Percentiles rank a stretch among this genome's conserved stretches.
phyloP scores from a whole-genome alignment of 2,113 vertebrate species.

The Colossoma macropomum region DNA sequence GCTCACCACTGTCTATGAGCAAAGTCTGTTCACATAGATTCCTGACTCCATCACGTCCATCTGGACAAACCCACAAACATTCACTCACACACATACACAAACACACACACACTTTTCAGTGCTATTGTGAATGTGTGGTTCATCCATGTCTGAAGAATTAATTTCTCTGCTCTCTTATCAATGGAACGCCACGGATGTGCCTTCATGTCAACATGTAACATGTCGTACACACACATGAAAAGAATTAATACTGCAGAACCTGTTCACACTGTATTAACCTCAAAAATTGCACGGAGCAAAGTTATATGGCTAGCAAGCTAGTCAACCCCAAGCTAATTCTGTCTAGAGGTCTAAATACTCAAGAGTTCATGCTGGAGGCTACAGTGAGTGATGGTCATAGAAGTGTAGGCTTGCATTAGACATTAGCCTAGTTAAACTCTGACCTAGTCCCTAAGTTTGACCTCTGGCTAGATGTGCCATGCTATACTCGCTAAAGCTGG shows the following conservation, averaged over 20 bases:
- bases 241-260: background rate
- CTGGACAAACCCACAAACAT: background rate
- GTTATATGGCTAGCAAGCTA: too few relatives aligned
- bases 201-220: background rate
- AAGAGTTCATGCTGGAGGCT: background rate
- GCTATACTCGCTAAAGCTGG: background rate
- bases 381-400: background rate
- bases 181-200: background rate
- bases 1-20: too few relatives aligned
- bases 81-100: slow-evolving; percentile 21
- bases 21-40: slow-evolving; percentile 7
- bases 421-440: background rate
- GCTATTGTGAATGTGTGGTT: background rate
- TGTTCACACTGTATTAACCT: background rate
- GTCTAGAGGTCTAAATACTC: too few relatives aligned
- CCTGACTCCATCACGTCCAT: background rate
- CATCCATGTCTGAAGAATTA: background rate
- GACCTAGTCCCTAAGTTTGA: background rate
- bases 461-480: background rate
- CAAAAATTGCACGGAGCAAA: background rate
- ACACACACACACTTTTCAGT: slow-evolving; percentile 5
- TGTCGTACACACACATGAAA: background rate
- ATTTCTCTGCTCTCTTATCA: background rate
- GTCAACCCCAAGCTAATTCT: too few relatives aligned
- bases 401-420: background rate